Evolutionary conservation across 2,113 vertebrate species (phyloP).

Genomic region (Falco punctatus): DNA sequence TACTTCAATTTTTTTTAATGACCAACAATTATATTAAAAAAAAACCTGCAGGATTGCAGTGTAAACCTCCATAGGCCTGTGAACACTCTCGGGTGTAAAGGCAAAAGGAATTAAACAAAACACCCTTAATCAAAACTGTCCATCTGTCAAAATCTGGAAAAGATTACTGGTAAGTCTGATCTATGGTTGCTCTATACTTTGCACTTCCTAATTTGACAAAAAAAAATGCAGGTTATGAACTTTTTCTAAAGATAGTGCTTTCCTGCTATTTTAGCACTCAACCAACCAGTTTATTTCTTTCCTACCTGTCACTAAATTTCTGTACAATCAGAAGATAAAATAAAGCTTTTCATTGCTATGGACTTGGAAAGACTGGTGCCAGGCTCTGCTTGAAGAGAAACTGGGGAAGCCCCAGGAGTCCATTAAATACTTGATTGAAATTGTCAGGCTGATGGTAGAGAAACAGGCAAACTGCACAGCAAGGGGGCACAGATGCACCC

Average conservation of each 20-base stretch:
- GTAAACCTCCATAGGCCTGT: constrained; percentile 29
- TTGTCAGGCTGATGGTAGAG: background rate
- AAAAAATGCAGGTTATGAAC: background rate
- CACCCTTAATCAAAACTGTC: constrained; percentile 36
- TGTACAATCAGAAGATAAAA: constrained; percentile 18
- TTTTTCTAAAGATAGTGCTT: background rate
- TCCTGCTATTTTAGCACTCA: background rate
- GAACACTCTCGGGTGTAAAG: background rate
- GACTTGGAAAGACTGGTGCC: background rate
- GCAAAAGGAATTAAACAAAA: constrained; percentile 19
- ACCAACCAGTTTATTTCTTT: background rate
- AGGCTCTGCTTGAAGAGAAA: background rate
- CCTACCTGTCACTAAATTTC: constrained; percentile 6
- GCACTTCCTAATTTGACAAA: background rate
- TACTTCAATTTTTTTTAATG: constrained; percentile 21
- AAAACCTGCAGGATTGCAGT: background rate
- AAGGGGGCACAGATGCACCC: background rate
- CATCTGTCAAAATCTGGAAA: background rate
- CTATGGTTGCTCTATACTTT: background rate
- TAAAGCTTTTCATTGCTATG: background rate
- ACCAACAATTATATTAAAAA: background rate
- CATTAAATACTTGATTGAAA: constrained; percentile 32
- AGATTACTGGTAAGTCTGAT: background rate
- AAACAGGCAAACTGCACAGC: background rate
- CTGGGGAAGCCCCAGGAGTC: constrained; percentile 1